These are phyloP conservation scores for Lepus europaeus DNA, from an alignment of 2,113 vertebrate genomes.

Conservation along the genomic window DNA sequence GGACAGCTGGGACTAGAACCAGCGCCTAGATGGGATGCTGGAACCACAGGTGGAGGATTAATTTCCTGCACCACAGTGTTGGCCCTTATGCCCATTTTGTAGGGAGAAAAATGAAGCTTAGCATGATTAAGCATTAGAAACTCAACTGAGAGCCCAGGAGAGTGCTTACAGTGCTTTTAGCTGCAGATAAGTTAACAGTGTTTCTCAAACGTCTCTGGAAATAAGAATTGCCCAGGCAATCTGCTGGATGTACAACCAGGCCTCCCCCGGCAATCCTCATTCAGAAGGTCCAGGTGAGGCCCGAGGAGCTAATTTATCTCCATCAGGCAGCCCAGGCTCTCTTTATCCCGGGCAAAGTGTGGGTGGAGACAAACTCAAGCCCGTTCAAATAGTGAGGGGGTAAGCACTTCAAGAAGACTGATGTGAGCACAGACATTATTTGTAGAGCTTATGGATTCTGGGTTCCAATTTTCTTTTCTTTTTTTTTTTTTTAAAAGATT, in stretches of 20 bases:
- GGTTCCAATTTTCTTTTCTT: slow-evolving; percentile 6
- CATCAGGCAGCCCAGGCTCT: neutral
- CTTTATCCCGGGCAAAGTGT: neutral
- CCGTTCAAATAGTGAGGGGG: neutral
- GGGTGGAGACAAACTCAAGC: neutral
- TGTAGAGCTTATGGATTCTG: neutral
- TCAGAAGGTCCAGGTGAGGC: neutral
- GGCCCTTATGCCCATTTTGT: neutral
- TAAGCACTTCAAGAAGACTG: neutral
- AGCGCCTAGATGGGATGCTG: too few species aligned
- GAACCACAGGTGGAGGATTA: too few species aligned
- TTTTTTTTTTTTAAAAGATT: too few species aligned
- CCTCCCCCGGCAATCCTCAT: neutral
- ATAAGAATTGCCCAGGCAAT: neutral
- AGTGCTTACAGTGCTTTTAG: neutral
- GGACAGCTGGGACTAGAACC: too few species aligned
- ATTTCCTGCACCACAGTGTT: too few species aligned
- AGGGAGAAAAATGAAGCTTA: neutral
- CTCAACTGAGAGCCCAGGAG: neutral
- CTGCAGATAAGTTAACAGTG: neutral
- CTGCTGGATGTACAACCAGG: neutral
- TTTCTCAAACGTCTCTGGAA: neutral
- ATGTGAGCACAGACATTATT: neutral
- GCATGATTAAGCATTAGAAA: neutral
- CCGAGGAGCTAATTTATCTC: neutral